Conservation (phyloP, 2,888 invertebrate genomes). For the Arctia plantaginis region DNA sequence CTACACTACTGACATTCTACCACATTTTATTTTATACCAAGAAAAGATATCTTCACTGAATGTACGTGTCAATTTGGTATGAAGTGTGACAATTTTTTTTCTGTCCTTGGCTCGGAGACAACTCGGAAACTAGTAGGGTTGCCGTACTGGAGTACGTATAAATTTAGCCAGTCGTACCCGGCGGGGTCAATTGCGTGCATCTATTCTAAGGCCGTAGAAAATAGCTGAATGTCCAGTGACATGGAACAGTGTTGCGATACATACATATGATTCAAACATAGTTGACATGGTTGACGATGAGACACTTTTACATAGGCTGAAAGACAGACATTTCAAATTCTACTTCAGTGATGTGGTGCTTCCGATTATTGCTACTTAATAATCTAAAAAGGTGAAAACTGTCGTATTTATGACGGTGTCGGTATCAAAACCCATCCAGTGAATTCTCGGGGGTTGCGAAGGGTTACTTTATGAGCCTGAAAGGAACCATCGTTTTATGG, state of each 20-base stretch:
- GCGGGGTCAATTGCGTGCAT: slow-evolving; percentile 47
- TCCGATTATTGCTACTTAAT: no score
- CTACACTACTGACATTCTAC: no score
- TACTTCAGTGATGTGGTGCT: no score
- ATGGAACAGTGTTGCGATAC: slow-evolving; percentile 8
- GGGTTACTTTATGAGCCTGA: no score
- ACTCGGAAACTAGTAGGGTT: not conserved
- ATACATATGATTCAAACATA: not conserved
- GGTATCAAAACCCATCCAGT: no score
- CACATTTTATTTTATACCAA: not conserved
- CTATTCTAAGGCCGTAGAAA: slow-evolving; percentile 45
- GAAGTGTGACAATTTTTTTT: not conserved
- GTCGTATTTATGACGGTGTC: no score
- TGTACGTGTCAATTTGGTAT: not conserved
- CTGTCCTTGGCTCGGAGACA: not conserved
- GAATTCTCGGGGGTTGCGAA: no score
- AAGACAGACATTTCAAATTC: not conserved
- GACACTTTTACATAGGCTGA: not conserved
- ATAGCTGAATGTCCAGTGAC: slow-evolving; percentile 34
- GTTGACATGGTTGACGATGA: not conserved
- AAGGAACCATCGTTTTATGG: no score
- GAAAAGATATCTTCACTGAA: not conserved
- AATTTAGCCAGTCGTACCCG: slow-evolving; percentile 38
- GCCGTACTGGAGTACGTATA: slow-evolving; percentile 30
- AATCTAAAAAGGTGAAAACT: no score